phyloP scores from a whole-genome alignment of 2,888 invertebrate genomes.

The Macrosoma leucophasiata region DNA sequence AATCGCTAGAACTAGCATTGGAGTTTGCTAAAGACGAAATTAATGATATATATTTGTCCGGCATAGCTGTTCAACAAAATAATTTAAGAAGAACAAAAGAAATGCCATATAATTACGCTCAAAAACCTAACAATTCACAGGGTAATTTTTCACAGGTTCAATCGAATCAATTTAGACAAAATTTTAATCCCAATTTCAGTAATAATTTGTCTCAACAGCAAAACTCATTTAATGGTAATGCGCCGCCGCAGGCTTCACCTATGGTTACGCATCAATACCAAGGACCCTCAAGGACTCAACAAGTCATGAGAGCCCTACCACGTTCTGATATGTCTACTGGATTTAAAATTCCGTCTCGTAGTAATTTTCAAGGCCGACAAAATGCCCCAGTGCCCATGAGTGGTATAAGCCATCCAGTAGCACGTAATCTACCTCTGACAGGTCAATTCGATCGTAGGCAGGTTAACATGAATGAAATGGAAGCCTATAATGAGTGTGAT shows the following conservation, averaged over 20 bases:
- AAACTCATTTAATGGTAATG: neutral
- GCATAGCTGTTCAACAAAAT: slow-evolving; percentile 6
- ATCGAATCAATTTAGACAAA: neutral
- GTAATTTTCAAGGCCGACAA: no score
- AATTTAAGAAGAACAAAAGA: no score
- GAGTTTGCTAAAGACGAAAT: slow-evolving; percentile 3
- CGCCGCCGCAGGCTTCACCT: neutral
- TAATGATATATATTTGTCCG: slow-evolving; percentile 5
- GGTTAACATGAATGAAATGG: neutral
- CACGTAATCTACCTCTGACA: slow-evolving; percentile 4
- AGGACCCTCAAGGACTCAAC: slow-evolving; percentile 1
- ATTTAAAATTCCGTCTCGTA: slow-evolving; percentile 3
- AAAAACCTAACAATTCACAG: no score
- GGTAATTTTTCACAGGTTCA: slow-evolving; percentile 6
- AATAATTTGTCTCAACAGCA: neutral
- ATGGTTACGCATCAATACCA: neutral
- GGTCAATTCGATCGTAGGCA: neutral
- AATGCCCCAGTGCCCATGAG: slow-evolving; percentile 11
- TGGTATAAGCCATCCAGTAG: slow-evolving; percentile 9
- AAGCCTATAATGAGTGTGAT: slow-evolving; percentile 1
- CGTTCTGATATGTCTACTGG: slow-evolving; percentile 4
- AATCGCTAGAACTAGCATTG: slow-evolving; percentile 1
- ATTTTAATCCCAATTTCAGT: neutral
- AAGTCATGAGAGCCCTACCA: no score
- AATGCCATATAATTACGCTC: slow-evolving; percentile 6